Conservation (phyloP, 2,797 vertebrate genomes). For the Rhodeus uyekii region DNA sequence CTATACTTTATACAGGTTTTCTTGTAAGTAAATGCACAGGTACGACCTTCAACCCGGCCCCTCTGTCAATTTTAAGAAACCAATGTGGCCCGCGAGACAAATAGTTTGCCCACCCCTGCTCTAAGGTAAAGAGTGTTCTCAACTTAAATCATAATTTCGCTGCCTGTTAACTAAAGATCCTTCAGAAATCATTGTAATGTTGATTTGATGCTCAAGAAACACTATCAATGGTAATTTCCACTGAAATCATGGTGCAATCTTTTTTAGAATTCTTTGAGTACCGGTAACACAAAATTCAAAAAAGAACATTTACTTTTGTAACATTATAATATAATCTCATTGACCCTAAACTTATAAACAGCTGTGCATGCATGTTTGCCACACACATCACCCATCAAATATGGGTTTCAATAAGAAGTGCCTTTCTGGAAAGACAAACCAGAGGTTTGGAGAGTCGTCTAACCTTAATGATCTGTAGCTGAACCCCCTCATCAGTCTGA, state of each 20-base stretch:
- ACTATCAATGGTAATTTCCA: not conserved
- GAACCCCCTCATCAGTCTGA: slow-evolving; percentile 96
- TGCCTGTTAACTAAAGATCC: not conserved
- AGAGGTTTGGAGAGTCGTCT: slow-evolving; percentile 11
- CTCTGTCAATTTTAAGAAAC: no score
- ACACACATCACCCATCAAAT: not conserved
- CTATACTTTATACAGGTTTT: no score
- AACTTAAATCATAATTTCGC: not conserved
- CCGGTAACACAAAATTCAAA: not conserved
- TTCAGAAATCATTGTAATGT: not conserved
- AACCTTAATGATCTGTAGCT: slow-evolving; percentile 99
- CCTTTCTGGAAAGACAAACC: no score
- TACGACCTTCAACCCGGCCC: no score
- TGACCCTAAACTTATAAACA: not conserved
- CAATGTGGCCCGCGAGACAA: no score
- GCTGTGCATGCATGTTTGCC: not conserved
- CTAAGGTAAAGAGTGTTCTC: not conserved
- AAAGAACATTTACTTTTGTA: not conserved
- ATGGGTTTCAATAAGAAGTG: not conserved
- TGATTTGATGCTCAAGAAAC: not conserved
- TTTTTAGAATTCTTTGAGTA: not conserved
- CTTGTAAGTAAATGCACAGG: no score
- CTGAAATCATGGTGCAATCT: not conserved
- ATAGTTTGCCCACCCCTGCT: no score
- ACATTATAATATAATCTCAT: not conserved